Base-by-base conservation (phyloP, 1,140 invertebrate species). In the Drosophila equinoxialis region DNA sequence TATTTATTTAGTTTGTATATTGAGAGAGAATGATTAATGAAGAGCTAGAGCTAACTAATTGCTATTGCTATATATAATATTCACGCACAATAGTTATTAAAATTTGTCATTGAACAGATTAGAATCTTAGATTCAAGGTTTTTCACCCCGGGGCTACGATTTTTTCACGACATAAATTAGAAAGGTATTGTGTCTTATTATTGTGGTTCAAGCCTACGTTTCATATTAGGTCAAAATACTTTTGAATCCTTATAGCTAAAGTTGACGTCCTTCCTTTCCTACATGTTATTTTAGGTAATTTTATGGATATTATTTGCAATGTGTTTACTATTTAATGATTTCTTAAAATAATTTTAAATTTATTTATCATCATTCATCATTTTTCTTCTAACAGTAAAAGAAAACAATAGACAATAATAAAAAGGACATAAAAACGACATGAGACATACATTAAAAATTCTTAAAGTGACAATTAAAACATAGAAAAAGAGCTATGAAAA, bases 1-100 rank as follows among this genome's bases (percentile, higher is more conserved):
- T 63, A 51, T 63, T 45, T 63, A 30, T 63, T 17, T 60, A 14
- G 58, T 35, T 23, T 33, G 17, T 23, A 51, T 51, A 11, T 51
- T 23, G 45, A 23, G 45, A 23, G 17, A 51, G 8, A 51, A 51
- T 51, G 45, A 37, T 37, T 41, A 60, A 39, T 41, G 35, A 51
- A 51, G 58, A 6, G 58, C 33, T 11, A 59, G 14, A 35, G 35
- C 37, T 60, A 23, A 51, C 45, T 60, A 39, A 39, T 60, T 60
- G 20, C 37, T 41, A 39, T 39, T 60, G 33, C 30, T 30, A 35
- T 59, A 11, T 17, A 14, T 58, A 30, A 14, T 23, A 23, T 17
- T 6, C 35, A 23, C 45, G 45, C 45, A 51, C 45, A 23, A 51
- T 51, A 17, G 17, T 51, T 51, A 23, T 51, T 51, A 20, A 51